A percentile compares a stretch with the other conserved stretches of the same genome.
These are phyloP conservation scores for Leucoraja ocellata DNA, from an alignment of 2,797 vertebrate species.

Conservation along the genomic window DNA sequence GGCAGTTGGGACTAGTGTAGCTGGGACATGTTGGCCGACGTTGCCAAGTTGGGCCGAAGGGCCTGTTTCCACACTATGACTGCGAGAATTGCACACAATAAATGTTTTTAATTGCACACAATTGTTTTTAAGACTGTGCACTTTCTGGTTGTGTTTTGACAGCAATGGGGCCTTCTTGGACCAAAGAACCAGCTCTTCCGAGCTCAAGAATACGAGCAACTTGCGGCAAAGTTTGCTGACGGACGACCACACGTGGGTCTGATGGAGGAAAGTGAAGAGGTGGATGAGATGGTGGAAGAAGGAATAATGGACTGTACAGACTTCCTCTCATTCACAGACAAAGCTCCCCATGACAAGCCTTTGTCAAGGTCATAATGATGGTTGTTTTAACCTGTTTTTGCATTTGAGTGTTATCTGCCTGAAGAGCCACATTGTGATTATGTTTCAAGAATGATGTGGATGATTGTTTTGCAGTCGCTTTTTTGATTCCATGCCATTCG, in stretches of 20 bases:
- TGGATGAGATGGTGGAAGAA: slow-evolving; percentile 55
- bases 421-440: neutral
- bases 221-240: slow-evolving; percentile 55
- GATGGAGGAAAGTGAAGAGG: slow-evolving; percentile 58
- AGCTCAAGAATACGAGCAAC: slow-evolving; percentile 53
- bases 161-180: slow-evolving; percentile 86
- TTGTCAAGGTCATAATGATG: neutral
- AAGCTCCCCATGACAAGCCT: slow-evolving; percentile 41
- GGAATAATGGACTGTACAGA: slow-evolving; percentile 47
- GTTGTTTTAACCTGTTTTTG: slow-evolving; percentile 36
- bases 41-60: too few relatives aligned
- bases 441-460: neutral
- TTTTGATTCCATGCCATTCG: neutral
- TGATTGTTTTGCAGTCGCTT: neutral
- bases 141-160: slow-evolving; percentile 5
- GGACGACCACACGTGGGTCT: slow-evolving; percentile 50
- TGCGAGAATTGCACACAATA: too few relatives aligned
- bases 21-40: too few relatives aligned
- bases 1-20: too few relatives aligned
- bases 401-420: neutral
- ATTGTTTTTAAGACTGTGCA: neutral
- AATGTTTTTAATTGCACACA: too few relatives aligned
- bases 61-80: too few relatives aligned
- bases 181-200: slow-evolving; percentile 69
- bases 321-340: slow-evolving; percentile 49